Conservation (phyloP, 1,140 invertebrate species). For the Nomia melanderi region DNA sequence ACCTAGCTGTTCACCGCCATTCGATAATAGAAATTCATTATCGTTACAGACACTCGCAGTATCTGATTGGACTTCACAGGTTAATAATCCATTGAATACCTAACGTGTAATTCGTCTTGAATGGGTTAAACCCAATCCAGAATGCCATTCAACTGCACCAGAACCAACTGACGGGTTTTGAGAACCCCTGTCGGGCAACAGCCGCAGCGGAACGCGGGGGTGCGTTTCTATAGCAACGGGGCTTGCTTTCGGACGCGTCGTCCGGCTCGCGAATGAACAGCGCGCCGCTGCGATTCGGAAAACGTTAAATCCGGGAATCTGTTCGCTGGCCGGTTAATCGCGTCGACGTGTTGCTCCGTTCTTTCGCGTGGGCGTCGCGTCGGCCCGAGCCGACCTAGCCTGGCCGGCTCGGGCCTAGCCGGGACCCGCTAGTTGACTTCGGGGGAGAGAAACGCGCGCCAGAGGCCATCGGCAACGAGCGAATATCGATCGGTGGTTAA, state of each 20-base stretch:
- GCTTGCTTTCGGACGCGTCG: slow-evolving; percentile 67
- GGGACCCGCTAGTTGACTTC: no score
- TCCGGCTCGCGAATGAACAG: slow-evolving; percentile 50
- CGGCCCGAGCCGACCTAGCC: no score
- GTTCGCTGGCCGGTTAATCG: neutral
- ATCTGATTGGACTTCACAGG: no score
- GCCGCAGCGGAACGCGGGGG: slow-evolving; percentile 27
- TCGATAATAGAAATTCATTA: no score
- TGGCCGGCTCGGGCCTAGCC: no score
- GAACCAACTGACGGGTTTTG: slow-evolving; percentile 14
- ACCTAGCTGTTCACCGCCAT: no score
- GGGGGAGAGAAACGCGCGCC: neutral
- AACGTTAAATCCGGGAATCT: slow-evolving; percentile 14
- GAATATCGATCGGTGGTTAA: slow-evolving; percentile 41
- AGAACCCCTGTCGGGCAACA: slow-evolving; percentile 47
- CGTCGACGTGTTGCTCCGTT: neutral
- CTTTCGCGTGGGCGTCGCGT: neutral
- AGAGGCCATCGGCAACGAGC: neutral
- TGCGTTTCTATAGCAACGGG: slow-evolving; percentile 65
- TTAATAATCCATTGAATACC: no score
- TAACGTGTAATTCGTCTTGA: no score
- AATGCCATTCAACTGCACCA: no score
- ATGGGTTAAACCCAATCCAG: no score
- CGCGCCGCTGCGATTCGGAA: slow-evolving; percentile 54
- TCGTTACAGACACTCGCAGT: no score